Base-by-base conservation (phyloP, 2,888 invertebrate species). In the Andrena marginata region DNA sequence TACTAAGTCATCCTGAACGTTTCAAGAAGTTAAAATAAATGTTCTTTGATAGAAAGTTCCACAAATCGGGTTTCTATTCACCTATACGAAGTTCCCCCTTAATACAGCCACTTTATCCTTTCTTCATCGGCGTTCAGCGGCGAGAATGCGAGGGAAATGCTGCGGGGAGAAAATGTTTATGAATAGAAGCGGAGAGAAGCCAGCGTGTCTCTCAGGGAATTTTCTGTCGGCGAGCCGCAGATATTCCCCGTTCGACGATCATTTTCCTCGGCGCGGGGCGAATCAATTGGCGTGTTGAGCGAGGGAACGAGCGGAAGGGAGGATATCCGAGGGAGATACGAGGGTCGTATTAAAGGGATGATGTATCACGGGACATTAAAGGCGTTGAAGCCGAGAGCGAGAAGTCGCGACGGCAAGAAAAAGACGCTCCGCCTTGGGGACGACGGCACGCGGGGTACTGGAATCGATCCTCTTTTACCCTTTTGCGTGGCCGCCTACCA, bases 391-490 rank as follows among this genome's bases (percentile, higher is more conserved):
- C 10, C 16, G n/a, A 29, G 16, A 51, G 59, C 31, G 77, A 59
- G 42, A 80, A 64, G 67, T 60, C 49, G 29, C 33, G 65, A 5
- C 13, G n/a, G 67, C 10, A 0, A 16, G 10, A 35, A 64, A 69
- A 65, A 60, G 69, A 64, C 16, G 56, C n/a, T 31, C 16, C n/a
- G 29, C 59, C 63, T 33, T 20, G 60, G 42, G 42, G 54, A 76
- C 56, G 67, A 80, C 31, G 42, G 51, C 56, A 26, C 51, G 59
- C 60, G 64, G 42, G 54, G 29, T 69, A 74, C 20, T 7, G 20
- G 75, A 68, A 84, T 78, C 42, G 75, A 84, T 82, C 71, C 42
- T 82, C 74, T 60, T 13, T 49, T 33, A 54, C 33, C 31, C 63
- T 80, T 76, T 80, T 62, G 29, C 60, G 7, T 35, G 62, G 62